These are phyloP conservation scores for Ormia ochracea DNA, from an alignment of 2,888 invertebrate genomes.

Conservation along the genomic window DNA sequence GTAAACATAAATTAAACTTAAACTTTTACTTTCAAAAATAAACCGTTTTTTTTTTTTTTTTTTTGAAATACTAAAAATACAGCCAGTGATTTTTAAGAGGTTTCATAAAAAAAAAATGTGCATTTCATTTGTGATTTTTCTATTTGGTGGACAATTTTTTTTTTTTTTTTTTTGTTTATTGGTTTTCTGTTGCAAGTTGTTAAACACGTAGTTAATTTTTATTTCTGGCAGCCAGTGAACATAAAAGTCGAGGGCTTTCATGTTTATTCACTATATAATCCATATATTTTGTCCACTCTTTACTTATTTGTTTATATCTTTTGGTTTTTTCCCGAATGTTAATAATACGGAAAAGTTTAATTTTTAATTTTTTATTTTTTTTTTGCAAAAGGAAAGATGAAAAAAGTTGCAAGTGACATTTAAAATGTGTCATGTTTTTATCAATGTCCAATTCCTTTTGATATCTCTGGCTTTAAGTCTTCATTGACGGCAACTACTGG, in stretches of 20 bases:
- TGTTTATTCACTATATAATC: constrained; percentile 32
- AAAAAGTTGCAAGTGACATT: constrained; percentile 41
- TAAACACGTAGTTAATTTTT: constrained; percentile 61
- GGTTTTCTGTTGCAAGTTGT: constrained; percentile 45
- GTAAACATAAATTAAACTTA: constrained; percentile 58
- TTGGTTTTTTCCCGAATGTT: neutral
- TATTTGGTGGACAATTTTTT: constrained; percentile 5
- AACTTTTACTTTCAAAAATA: constrained; percentile 61
- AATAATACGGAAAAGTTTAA: constrained; percentile 53
- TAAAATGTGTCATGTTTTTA: constrained; percentile 61
- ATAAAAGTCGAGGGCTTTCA: constrained; percentile 56
- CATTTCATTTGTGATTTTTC: constrained; percentile 37
- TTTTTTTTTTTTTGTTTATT: neutral
- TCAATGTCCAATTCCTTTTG: constrained; percentile 54
- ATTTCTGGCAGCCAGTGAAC: constrained; percentile 47
- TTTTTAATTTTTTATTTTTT: neutral
- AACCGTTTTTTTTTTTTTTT: constrained; percentile 28
- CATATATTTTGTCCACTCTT: too few relatives aligned
- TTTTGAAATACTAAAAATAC: constrained; percentile 12
- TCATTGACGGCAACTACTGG: neutral
- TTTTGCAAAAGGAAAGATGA: neutral
- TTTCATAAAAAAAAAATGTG: constrained; percentile 33
- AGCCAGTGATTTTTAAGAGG: constrained; percentile 46
- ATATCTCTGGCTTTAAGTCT: neutral
- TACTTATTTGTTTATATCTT: neutral